Evolutionary conservation across 2,797 vertebrate genomes (phyloP), one percentile per base, ranked within the genome.

Genomic region (Lepus townsendii): DNA sequence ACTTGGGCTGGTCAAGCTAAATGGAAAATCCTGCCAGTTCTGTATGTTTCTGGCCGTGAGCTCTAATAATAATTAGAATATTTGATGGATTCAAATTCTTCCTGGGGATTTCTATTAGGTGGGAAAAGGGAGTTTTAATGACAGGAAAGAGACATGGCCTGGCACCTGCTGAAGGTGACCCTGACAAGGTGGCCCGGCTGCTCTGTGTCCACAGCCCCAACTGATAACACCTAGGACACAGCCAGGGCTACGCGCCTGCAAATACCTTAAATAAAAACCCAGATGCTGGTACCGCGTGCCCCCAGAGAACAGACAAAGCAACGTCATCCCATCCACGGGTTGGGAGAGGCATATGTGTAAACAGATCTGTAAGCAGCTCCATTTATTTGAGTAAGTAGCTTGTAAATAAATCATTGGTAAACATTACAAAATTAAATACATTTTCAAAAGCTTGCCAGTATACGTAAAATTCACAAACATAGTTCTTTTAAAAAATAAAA

Each of bases 391-490:
- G 98, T 98, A 98, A 98, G 98, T 98, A 98, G 98, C 98, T 98
- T 96, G 98, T 98, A 98, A 98, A 98, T 98, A 98, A 98, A 98
- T 97, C 98, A 98, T 98, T 50, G 77, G 96, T 98, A 98, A 98
- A 98, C 98, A 97, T 98, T 98, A 98, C 97, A 98, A 98, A 98
- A 98, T 98, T 98, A 99, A 98, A 98, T 98, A 98, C 98, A 98
- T 98, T 98, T 98, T 94, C 95, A 97, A 98, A 98, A 98, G 98
- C 98, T 98, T 98, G 98, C 98, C 98, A 98, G 98, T 98, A 97
- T 98, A 98, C 98, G 96, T 96, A 98, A 98, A 98, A 98, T 98
- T 98, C 98, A 98, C 98, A 98, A 98, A 98, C 98, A 98, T 97
- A 98, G 93, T 98, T 98, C 92, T 97, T 97, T 98, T 98, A 96